Conservation (phyloP, 2,113 vertebrate genomes). For the Upupa epops region DNA sequence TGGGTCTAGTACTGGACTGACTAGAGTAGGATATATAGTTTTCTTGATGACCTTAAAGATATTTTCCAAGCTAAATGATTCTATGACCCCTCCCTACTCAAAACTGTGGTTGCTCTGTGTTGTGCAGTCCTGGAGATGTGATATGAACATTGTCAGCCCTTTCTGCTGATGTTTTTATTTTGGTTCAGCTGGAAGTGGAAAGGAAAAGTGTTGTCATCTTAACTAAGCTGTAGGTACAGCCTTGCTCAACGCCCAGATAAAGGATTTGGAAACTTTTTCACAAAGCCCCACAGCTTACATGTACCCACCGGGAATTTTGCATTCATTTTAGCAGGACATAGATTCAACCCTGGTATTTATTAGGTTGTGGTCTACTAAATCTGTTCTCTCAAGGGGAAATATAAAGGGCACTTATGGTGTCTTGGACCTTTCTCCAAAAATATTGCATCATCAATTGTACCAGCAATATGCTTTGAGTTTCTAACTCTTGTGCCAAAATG, state of each 20-base stretch:
- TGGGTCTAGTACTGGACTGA: too few relatives aligned
- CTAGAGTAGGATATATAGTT: too few relatives aligned
- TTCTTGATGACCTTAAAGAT: too few relatives aligned
- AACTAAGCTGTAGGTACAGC: neutral
- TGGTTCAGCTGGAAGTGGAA: neutral
- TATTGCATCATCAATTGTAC: neutral
- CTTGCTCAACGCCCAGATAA: neutral
- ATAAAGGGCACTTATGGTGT: neutral
- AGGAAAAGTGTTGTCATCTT: neutral
- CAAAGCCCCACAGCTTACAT: neutral
- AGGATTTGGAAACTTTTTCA: neutral
- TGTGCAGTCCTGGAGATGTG: fast-evolving
- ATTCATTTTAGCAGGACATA: neutral
- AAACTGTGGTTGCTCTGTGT: neutral
- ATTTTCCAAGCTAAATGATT: too few relatives aligned
- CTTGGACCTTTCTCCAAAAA: neutral
- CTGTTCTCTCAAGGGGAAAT: neutral
- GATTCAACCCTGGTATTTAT: neutral
- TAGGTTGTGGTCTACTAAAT: neutral
- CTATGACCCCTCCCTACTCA: neutral
- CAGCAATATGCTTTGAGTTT: neutral
- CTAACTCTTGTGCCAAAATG: neutral
- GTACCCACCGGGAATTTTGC: fast-evolving
- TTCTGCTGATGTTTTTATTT: neutral
- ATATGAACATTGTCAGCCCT: neutral